These are phyloP conservation scores for Sicus ferrugineus DNA, from an alignment of 2,888 invertebrate genomes.

Conservation along the genomic window DNA sequence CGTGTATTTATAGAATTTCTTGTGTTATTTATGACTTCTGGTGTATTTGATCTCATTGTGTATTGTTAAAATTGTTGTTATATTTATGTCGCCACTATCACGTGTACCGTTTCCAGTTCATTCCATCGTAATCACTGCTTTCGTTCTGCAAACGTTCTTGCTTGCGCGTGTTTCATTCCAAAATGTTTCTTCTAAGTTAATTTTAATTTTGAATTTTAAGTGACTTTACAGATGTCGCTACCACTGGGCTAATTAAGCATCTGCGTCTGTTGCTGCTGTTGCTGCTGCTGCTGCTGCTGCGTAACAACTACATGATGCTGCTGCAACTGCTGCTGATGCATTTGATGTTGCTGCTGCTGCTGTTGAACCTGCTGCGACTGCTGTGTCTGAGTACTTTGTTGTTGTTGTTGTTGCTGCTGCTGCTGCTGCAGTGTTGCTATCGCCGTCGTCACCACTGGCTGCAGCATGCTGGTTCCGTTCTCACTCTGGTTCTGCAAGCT, in stretches of 20 bases:
- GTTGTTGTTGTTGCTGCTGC: slow-evolving; percentile 54
- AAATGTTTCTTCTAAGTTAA: too few species aligned
- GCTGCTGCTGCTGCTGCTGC: slow-evolving; percentile 50
- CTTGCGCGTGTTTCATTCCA: too few species aligned
- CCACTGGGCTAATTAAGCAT: slow-evolving; percentile 59
- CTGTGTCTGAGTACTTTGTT: slow-evolving; percentile 44
- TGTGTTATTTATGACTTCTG: too few species aligned
- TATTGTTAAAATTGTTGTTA: too few species aligned
- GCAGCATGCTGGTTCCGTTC: slow-evolving; percentile 61
- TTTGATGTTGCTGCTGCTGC: slow-evolving; percentile 57
- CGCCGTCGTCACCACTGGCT: slow-evolving; percentile 55
- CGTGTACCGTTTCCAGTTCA: too few species aligned
- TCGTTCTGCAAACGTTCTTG: background rate
- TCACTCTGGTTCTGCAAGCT: slow-evolving; percentile 63
- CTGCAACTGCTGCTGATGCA: slow-evolving; percentile 38
- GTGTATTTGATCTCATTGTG: too few species aligned
- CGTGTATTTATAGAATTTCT: too few species aligned
- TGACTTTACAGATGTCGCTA: slow-evolving; percentile 62
- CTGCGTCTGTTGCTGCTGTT: slow-evolving; percentile 58
- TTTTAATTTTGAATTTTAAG: slow-evolving; percentile 45
- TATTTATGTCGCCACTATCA: too few species aligned
- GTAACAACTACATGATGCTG: slow-evolving; percentile 54
- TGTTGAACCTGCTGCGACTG: slow-evolving; percentile 58
- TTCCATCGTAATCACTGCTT: background rate
- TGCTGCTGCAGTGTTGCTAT: slow-evolving; percentile 55